phyloP scores from a whole-genome alignment of 2,888 invertebrate species.

The Calameuta idolon region DNA sequence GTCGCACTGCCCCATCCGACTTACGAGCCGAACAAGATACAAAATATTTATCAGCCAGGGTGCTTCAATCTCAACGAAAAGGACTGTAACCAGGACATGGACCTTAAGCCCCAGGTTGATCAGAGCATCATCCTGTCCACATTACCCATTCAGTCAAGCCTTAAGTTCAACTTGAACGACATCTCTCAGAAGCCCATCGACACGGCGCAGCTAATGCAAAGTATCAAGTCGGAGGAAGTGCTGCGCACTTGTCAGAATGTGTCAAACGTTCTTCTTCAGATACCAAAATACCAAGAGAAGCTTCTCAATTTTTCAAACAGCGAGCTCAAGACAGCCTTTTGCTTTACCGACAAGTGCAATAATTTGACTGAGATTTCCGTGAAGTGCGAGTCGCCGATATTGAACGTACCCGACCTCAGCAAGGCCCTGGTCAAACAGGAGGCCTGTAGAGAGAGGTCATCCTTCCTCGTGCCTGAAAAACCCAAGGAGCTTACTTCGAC shows the following conservation, averaged over 20 bases:
- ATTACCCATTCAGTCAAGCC: constrained; percentile 50
- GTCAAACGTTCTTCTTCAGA: constrained; percentile 60
- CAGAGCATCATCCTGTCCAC: constrained; percentile 33
- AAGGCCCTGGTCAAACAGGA: constrained; percentile 56
- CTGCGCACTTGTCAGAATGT: constrained; percentile 62
- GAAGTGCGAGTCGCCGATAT: constrained; percentile 57
- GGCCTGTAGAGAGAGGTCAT: constrained; percentile 28
- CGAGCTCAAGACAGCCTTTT: constrained; percentile 48
- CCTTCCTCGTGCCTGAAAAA: constrained; percentile 47
- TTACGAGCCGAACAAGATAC: constrained; percentile 15
- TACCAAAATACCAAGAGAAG: constrained; percentile 62
- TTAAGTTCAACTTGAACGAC: constrained; percentile 52
- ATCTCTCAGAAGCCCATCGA: constrained; percentile 50
- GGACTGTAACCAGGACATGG: constrained; percentile 10
- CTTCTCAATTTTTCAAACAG: constrained; percentile 56
- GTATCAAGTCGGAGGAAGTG: constrained; percentile 60
- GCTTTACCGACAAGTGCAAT: constrained; percentile 61
- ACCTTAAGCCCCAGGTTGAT: constrained; percentile 17
- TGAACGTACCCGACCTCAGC: constrained; percentile 64
- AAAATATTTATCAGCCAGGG: constrained; percentile 17
- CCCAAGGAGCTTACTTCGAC: constrained; percentile 58
- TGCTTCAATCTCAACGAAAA: constrained; percentile 16
- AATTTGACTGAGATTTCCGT: constrained; percentile 56
- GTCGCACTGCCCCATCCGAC: constrained; percentile 10
- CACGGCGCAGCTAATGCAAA: constrained; percentile 52